Conservation (phyloP, 2,888 invertebrate species). For the Ectemnius lituratus region DNA sequence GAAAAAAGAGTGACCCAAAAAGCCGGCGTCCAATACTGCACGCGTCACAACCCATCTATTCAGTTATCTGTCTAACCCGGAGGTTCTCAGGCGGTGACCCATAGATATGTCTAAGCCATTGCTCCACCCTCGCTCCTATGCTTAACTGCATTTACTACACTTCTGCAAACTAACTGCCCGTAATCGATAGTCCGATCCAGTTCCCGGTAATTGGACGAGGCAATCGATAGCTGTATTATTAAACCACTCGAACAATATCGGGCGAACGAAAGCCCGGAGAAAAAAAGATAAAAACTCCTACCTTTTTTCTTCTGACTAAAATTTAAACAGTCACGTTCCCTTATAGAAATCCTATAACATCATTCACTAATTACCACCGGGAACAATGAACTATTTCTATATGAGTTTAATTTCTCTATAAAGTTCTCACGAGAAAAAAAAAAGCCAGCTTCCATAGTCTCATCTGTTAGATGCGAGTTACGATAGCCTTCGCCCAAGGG, state of each 20-base stretch:
- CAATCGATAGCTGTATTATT: conserved; percentile 6
- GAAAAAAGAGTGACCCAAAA: conserved; percentile 54
- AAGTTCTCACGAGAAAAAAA: too few species aligned
- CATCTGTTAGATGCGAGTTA: too few species aligned
- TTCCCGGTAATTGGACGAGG: conserved; percentile 20
- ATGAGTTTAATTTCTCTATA: too few species aligned
- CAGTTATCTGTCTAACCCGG: conserved; percentile 60
- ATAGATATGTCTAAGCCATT: conserved; percentile 39
- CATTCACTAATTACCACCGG: too few species aligned
- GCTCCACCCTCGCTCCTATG: conserved; percentile 40
- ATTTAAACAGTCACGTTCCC: too few species aligned
- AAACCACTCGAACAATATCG: background rate
- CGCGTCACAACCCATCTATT: conserved; percentile 59
- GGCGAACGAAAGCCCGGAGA: too few species aligned
- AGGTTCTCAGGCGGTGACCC: conserved; percentile 58
- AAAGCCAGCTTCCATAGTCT: too few species aligned
- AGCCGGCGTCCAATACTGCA: conserved; percentile 50
- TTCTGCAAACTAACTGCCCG: conserved; percentile 43
- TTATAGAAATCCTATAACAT: too few species aligned
- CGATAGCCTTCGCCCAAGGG: too few species aligned
- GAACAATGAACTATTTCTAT: too few species aligned
- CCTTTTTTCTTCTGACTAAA: background rate
- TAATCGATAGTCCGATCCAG: conserved; percentile 33
- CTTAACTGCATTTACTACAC: conserved; percentile 40
- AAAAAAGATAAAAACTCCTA: background rate